Conservation (phyloP, 1,140 invertebrate genomes). For the Aphidius gifuensis region DNA sequence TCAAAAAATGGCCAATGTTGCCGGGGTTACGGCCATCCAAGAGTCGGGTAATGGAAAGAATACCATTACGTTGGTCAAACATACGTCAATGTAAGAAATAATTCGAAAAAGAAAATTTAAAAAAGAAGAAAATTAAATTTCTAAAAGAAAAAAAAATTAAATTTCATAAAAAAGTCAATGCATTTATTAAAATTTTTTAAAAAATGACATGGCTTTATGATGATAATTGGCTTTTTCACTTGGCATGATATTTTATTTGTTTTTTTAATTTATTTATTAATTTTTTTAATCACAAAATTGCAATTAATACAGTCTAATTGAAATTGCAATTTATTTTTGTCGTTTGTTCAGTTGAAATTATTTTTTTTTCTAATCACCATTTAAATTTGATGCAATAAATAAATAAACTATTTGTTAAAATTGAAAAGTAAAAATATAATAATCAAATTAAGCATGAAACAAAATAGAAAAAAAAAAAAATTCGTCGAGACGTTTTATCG, state of each 20-base stretch:
- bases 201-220: slow-evolving; percentile 47
- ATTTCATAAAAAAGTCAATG: slow-evolving; percentile 9
- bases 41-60: slow-evolving; percentile 56
- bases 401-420: neutral
- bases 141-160: slow-evolving; percentile 2
- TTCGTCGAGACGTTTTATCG: slow-evolving; percentile 21
- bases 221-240: slow-evolving; percentile 43
- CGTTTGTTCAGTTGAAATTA: slow-evolving; percentile 6
- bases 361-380: slow-evolving; percentile 7
- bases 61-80: slow-evolving; percentile 57
- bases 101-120: slow-evolving; percentile 7
- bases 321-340: slow-evolving; percentile 19
- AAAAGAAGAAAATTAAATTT: slow-evolving; percentile 1
- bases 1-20: slow-evolving; percentile 68
- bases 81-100: slow-evolving; percentile 55
- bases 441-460: slow-evolving; percentile 23
- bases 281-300: slow-evolving; percentile 19
- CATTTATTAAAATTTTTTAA: slow-evolving; percentile 23
- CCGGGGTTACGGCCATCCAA: slow-evolving; percentile 70
- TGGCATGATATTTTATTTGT: slow-evolving; percentile 41
- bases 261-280: slow-evolving; percentile 19
- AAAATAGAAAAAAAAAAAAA: slow-evolving; percentile 21
- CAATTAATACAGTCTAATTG: neutral
- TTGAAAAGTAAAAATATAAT: slow-evolving; percentile 12
- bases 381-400: neutral